Evolutionary conservation across 2,113 vertebrate genomes (phyloP).

Genomic region (Melanocharis versteri): DNA sequence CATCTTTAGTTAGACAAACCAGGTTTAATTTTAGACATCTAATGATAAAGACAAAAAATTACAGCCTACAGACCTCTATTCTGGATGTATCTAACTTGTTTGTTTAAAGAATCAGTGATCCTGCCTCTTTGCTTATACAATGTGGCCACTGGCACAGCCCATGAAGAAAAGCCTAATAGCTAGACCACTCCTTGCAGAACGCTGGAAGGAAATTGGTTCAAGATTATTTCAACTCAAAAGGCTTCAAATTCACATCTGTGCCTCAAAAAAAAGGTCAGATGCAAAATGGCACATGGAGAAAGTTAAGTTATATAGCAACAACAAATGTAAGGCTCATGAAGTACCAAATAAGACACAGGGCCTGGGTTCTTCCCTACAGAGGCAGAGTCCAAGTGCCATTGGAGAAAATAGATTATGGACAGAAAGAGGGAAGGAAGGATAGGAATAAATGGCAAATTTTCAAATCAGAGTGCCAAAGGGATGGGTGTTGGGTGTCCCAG

Average conservation of each 20-base stretch:
- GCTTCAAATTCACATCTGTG: not conserved
- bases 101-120: not conserved
- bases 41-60: not conserved
- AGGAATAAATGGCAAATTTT: not conserved
- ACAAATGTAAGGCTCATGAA: not conserved
- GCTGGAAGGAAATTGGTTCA: not conserved
- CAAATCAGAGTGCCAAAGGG: not conserved
- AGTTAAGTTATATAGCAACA: not conserved
- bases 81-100: fast-evolving
- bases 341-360: not conserved
- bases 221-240: not conserved
- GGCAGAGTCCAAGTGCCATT: not conserved
- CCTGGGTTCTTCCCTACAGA: not conserved
- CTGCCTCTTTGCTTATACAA: not conserved
- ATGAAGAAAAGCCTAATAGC: not conserved
- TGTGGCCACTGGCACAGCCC: not conserved
- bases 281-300: not conserved
- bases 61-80: not conserved
- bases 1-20: not conserved
- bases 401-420: not conserved
- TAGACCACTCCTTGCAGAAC: not conserved
- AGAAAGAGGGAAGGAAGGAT: not conserved
- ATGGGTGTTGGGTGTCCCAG: not conserved
- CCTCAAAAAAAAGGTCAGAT: not conserved
- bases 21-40: not conserved